A percentile compares a stretch with the other conserved stretches of the same genome.
Conservation (phyloP, 1,140 invertebrate genomes). For the Procambarus clarkii region DNA sequence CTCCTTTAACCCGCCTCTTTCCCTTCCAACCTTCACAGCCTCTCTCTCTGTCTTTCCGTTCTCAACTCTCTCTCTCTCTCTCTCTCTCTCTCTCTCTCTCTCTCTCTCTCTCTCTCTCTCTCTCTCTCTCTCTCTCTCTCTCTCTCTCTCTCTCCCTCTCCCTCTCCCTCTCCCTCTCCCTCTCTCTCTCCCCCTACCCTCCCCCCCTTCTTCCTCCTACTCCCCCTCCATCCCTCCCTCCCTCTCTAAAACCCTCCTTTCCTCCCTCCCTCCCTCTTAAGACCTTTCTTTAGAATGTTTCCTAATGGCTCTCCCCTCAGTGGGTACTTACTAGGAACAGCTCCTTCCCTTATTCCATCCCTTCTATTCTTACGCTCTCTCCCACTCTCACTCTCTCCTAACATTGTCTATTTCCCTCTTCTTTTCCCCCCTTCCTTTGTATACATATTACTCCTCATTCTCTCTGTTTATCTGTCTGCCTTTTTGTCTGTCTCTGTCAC, state of each 20-base stretch:
- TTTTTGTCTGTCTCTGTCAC: too few relatives aligned
- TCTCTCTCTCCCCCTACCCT: neutral
- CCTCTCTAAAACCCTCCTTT: neutral
- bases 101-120: neutral
- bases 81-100: neutral
- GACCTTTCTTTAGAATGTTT: neutral
- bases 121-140: neutral
- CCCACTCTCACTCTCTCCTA: neutral
- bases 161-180: constrained; percentile 5
- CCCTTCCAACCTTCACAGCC: neutral
- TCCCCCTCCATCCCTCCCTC: neutral
- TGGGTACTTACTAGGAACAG: too few relatives aligned
- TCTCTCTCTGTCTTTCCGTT: neutral
- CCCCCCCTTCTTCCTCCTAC: too few relatives aligned
- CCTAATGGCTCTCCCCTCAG: neutral
- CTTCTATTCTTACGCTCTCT: neutral
- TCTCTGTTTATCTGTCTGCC: too few relatives aligned
- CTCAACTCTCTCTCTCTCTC: neutral
- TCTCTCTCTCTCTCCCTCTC: neutral
- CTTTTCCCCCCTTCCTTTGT: too few relatives aligned
- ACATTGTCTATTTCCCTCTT: too few relatives aligned
- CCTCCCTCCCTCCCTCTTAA: neutral
- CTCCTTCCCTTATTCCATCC: too few relatives aligned
- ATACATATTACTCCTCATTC: too few relatives aligned
- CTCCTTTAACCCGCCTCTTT: too few relatives aligned